Conservation (phyloP, 2,888 invertebrate species). For the Philhelius pedissequus region DNA sequence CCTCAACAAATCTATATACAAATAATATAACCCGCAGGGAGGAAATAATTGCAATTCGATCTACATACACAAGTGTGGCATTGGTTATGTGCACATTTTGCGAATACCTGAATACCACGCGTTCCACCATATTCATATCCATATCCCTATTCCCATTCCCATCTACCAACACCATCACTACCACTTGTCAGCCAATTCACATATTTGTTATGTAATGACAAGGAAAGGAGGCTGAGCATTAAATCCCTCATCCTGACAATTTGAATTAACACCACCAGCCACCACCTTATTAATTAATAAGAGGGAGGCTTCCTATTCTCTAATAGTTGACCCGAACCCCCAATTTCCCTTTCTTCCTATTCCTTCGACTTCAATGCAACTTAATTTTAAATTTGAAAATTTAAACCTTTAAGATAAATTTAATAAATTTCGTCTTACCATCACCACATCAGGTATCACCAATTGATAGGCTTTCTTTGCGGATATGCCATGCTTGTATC, state of each 20-base stretch:
- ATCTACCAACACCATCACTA: constrained; percentile 25
- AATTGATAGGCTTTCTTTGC: constrained; percentile 76
- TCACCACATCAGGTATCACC: constrained; percentile 74
- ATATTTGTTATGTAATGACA: constrained; percentile 63
- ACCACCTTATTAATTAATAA: constrained; percentile 67
- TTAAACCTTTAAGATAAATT: constrained; percentile 23
- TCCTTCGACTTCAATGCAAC: background rate
- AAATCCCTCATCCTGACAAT: constrained; percentile 48
- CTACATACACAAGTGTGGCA: constrained; percentile 35
- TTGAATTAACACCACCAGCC: constrained; percentile 36
- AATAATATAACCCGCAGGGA: constrained; percentile 14
- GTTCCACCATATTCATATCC: background rate
- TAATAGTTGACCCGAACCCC: background rate
- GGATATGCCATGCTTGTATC: constrained; percentile 78
- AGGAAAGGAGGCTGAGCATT: constrained; percentile 54
- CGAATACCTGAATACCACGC: constrained; percentile 47
- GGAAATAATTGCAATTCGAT: constrained; percentile 66
- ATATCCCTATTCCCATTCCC: background rate
- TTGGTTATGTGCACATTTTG: constrained; percentile 48
- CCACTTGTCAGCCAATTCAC: constrained; percentile 42
- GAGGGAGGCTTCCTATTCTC: constrained; percentile 28
- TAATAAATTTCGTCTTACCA: background rate
- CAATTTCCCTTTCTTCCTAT: background rate
- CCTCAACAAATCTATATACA: background rate
- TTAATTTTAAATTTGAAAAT: background rate